Percentiles rank a stretch among this genome's conserved stretches.
phyloP scores from a whole-genome alignment of 2,888 invertebrate species.

The Zaprionus bogoriensis region DNA sequence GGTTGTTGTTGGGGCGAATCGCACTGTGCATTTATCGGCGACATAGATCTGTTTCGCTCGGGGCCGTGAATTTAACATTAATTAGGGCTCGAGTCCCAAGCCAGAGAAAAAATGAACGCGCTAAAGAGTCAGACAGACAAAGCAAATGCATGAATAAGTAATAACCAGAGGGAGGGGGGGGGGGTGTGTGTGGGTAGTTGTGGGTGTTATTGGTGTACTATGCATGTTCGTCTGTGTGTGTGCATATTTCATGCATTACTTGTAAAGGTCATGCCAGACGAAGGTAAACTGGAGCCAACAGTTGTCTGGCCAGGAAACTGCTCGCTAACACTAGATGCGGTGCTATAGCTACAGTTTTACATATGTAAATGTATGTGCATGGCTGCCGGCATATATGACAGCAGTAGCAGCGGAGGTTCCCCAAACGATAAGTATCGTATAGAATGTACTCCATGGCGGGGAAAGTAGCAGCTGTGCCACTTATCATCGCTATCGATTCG shows the following conservation, averaged over 20 bases:
- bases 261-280: not conserved
- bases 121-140: slow-evolving; percentile 8
- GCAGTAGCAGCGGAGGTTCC: no score
- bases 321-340: not conserved
- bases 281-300: not conserved
- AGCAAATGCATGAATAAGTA: slow-evolving; percentile 13
- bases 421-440: not conserved
- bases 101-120: not conserved
- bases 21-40: not conserved
- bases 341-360: not conserved
- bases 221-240: not conserved
- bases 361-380: not conserved
- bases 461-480: not conserved
- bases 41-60: not conserved
- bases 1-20: not conserved
- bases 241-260: not conserved
- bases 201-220: no score
- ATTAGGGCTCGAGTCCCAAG: slow-evolving; percentile 27
- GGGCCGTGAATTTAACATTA: slow-evolving; percentile 35
- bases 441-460: not conserved
- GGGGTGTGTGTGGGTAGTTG: not conserved
- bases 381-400: no score
- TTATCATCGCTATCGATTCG: no score
- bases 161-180: not conserved
- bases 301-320: not conserved